Evolutionary conservation across 1,140 invertebrate genomes (phyloP), one percentile per base, ranked within the genome.

Genomic region (Drosophila prosaltans): DNA sequence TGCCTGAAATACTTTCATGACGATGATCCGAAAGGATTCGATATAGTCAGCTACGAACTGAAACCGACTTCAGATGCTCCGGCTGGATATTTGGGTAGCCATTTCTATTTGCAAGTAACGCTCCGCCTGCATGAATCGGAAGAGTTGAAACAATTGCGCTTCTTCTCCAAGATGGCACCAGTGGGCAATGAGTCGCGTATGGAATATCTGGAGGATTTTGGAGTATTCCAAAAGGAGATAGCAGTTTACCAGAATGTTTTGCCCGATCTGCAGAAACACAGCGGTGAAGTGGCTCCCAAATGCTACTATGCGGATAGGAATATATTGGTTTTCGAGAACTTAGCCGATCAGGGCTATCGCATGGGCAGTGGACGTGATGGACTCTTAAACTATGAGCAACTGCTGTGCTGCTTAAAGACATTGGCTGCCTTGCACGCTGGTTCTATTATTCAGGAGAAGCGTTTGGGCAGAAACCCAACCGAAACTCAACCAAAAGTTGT

Each of bases 401-500:
- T 94, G 8, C 86, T 91, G n/a, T 92, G 94, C 2, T 92, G 90
- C 10, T 78, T 95, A 0, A 92, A 92, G 67, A 82, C 93, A 0
- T 62, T 95, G 54, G 94, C 94, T 1, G 93, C 85, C 59, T 75
- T 95, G 73, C 94, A 95, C 73, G 93, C 94, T 0, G 92, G 93
- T 8, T 94, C 93, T 1, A 89, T 93, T 6, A 91, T 94, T n/a
- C 93, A 91, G 41, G 94, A 95, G 72, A 85, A 93, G 11, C 83
- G 69, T n/a, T 85, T 91, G 54, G 92, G 92, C 0, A 74, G 73
- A 8, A 69, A 92, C 39, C 62, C 94, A 0, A 91, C 91, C 6
- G 92, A 93, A 57, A 60, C 93, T 0, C 93, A 93, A 48, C 92
- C 93, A 2, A 83, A 93, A 2, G 90, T 92, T 48, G 92, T 94